A percentile compares a stretch with the other conserved stretches of the same genome.
Evolutionary conservation across 2,888 invertebrate species (phyloP).

Genomic region (Patella pellucida): DNA sequence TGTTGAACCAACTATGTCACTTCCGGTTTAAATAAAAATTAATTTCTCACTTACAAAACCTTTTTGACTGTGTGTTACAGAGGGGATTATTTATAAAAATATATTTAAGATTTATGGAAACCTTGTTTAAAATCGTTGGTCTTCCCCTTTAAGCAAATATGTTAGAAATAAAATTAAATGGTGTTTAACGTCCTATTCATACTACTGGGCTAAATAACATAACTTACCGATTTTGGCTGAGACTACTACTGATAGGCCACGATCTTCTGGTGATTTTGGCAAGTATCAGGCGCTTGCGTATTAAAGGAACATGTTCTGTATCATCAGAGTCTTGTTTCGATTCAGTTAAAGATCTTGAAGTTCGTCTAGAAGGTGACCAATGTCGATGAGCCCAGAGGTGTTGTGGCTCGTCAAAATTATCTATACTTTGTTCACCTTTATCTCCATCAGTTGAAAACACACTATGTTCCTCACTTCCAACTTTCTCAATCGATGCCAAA

Average conservation of each 20-base stretch:
- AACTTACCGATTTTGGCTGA: conserved; percentile 1
- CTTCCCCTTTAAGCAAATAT: no score
- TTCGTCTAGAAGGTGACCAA: conserved; percentile 9
- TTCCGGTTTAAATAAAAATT: no score
- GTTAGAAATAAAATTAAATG: no score
- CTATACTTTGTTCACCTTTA: not conserved
- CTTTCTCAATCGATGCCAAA: not conserved
- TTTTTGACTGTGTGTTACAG: no score
- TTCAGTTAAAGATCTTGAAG: not conserved
- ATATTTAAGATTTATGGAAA: no score
- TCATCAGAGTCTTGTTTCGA: not conserved
- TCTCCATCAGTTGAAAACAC: not conserved
- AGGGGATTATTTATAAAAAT: no score
- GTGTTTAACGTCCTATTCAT: no score
- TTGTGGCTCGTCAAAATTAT: conserved; percentile 7
- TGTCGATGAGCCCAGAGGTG: conserved; percentile 19
- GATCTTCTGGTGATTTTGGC: conserved; percentile 8
- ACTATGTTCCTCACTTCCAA: not conserved
- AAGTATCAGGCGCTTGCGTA: conserved; percentile 2
- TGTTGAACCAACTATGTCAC: no score
- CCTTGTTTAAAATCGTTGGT: no score
- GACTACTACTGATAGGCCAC: not conserved
- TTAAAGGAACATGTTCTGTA: not conserved
- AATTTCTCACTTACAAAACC: no score
- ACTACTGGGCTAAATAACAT: no score